Evolutionary conservation across 2,113 vertebrate species (phyloP).

Genomic region (Emydocephalus ijimae): DNA sequence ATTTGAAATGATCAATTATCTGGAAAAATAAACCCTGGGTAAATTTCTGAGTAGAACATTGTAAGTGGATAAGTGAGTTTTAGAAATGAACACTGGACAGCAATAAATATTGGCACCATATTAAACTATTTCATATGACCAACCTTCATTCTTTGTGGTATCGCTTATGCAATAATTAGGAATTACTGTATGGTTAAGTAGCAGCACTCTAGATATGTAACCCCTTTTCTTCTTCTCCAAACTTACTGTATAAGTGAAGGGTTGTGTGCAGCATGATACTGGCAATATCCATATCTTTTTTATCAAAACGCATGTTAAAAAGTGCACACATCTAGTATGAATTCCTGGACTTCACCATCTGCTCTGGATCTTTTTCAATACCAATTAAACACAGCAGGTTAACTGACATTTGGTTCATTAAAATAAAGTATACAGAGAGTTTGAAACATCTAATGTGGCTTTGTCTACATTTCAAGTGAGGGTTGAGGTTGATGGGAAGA

Average conservation of each 20-base stretch:
- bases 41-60: not conserved
- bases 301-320: conserved; percentile 34
- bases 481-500: not conserved
- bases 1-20: conserved; percentile 3
- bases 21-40: conserved; percentile 3
- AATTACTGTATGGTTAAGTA: not conserved
- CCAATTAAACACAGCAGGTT: conserved; percentile 36
- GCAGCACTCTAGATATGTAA: not conserved
- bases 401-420: not conserved
- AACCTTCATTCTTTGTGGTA: not conserved
- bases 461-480: conserved; percentile 16
- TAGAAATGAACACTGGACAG: not conserved
- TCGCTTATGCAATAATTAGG: not conserved
- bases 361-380: conserved; percentile 26
- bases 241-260: not conserved
- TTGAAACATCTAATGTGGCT: not conserved
- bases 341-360: conserved; percentile 32
- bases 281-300: conserved; percentile 9
- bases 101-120: not conserved
- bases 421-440: not conserved
- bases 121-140: not conserved
- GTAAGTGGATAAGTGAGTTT: conserved; percentile 24
- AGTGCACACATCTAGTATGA: conserved; percentile 28
- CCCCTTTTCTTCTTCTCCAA: not conserved
- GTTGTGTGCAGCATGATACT: not conserved